A percentile compares a stretch with the other conserved stretches of the same genome.
Conservation (phyloP, 2,888 invertebrate genomes). For the Leptopilina syphax region DNA sequence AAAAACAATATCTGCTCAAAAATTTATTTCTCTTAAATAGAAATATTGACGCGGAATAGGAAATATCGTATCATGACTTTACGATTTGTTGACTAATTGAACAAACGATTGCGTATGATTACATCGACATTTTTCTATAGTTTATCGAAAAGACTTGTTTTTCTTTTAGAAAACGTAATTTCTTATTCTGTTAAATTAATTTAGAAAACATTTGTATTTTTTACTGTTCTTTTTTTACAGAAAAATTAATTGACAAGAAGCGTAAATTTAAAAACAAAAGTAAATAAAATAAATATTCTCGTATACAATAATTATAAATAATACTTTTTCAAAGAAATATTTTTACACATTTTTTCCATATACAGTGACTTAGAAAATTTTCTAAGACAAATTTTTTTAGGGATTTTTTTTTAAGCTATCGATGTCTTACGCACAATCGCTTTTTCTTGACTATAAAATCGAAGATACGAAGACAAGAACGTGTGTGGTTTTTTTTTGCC, state of each 20-base stretch:
- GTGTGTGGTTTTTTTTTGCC: not conserved
- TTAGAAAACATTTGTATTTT: not conserved
- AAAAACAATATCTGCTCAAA: constrained; percentile 20
- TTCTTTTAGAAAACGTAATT: not conserved
- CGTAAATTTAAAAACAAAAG: not conserved
- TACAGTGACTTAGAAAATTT: not conserved
- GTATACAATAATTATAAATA: not conserved
- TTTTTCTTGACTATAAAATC: constrained; percentile 21
- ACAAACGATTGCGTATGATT: constrained; percentile 43
- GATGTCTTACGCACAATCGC: constrained; percentile 32
- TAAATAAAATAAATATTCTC: constrained; percentile 14
- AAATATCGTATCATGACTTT: constrained; percentile 48
- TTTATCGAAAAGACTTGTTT: not conserved
- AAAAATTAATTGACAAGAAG: constrained; percentile 4
- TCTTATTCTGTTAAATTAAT: constrained; percentile 9
- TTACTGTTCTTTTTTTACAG: not conserved
- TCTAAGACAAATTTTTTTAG: not conserved
- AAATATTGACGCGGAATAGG: constrained; percentile 43
- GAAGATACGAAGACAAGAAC: constrained; percentile 20
- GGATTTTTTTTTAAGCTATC: not conserved
- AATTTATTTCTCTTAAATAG: constrained; percentile 16
- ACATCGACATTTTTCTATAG: not conserved
- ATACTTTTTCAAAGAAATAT: constrained; percentile 1
- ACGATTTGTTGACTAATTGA: constrained; percentile 53
- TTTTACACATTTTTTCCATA: not conserved